Percentiles rank a stretch among this genome's conserved stretches.
Evolutionary conservation across 2,888 invertebrate species (phyloP).

Genomic region (Digitonthophagus gazella): DNA sequence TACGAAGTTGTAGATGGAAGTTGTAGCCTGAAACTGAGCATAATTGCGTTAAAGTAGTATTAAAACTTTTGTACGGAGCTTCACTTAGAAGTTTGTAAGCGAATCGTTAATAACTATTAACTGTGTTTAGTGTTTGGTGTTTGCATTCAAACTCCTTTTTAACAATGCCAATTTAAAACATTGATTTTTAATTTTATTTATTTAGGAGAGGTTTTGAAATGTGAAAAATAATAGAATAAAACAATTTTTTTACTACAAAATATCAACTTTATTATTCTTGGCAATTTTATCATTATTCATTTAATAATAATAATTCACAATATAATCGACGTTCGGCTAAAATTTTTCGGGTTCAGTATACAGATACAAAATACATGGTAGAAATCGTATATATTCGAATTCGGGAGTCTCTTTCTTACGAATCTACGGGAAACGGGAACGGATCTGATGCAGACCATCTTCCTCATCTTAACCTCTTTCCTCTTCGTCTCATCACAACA

Average conservation of each 20-base stretch:
- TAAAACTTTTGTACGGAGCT: no score
- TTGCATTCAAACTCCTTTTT: no score
- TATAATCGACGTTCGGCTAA: background rate
- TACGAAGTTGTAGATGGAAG: no score
- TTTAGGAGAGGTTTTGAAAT: no score
- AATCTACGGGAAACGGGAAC: background rate
- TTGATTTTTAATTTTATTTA: no score
- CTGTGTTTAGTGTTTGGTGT: no score
- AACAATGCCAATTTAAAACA: no score
- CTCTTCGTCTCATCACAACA: background rate
- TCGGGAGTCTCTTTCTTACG: background rate
- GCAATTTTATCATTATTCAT: background rate
- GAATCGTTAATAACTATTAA: no score
- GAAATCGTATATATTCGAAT: background rate
- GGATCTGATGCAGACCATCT: background rate
- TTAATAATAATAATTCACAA: background rate
- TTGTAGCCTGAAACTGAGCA: no score
- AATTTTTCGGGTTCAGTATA: background rate
- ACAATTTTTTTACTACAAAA: background rate
- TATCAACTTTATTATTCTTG: background rate
- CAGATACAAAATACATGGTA: background rate
- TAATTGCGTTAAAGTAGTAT: no score
- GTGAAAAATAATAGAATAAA: no score
- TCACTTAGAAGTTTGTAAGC: no score
- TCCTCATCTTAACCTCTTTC: constrained; percentile 2